Percentiles rank a stretch among this genome's conserved stretches.
These are phyloP conservation scores for Rousettus leschenaultii DNA, from an alignment of 2,113 vertebrate species.

Conservation along the genomic window DNA sequence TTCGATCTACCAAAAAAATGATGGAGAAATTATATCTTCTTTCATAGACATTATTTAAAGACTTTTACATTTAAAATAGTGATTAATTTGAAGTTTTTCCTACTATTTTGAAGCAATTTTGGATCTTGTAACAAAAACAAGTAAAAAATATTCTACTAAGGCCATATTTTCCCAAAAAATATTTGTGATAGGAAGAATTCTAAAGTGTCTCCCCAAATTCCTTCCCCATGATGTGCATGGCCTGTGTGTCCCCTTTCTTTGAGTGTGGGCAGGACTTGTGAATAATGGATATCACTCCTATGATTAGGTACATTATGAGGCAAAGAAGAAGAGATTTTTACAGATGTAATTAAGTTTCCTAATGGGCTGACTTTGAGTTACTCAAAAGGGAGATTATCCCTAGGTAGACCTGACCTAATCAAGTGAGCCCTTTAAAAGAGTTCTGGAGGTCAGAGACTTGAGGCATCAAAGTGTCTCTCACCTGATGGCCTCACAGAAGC, in stretches of 20 bases:
- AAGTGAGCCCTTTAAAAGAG: background rate
- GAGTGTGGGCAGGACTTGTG: background rate
- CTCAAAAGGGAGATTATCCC: background rate
- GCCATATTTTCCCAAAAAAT: background rate
- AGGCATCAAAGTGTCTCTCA: background rate
- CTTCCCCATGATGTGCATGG: background rate
- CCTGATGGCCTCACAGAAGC: background rate
- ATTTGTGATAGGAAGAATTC: background rate
- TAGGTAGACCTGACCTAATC: background rate
- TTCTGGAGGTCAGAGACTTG: background rate
- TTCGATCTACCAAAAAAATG: background rate
- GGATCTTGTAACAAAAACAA: background rate
- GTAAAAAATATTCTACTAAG: background rate
- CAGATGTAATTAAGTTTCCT: background rate
- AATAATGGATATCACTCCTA: background rate
- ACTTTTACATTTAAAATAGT: background rate
- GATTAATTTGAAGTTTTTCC: background rate
- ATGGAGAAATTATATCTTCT: background rate
- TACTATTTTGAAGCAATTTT: background rate
- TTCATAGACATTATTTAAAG: background rate
- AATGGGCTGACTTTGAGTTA: background rate
- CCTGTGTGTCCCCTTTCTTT: background rate
- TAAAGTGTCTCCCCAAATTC: background rate
- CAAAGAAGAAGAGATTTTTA: background rate
- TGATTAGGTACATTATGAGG: background rate